A percentile compares a stretch with the other conserved stretches of the same genome.
Evolutionary conservation across 2,113 vertebrate genomes (phyloP).

Genomic region (Cyphomyrus plagiostoma): DNA sequence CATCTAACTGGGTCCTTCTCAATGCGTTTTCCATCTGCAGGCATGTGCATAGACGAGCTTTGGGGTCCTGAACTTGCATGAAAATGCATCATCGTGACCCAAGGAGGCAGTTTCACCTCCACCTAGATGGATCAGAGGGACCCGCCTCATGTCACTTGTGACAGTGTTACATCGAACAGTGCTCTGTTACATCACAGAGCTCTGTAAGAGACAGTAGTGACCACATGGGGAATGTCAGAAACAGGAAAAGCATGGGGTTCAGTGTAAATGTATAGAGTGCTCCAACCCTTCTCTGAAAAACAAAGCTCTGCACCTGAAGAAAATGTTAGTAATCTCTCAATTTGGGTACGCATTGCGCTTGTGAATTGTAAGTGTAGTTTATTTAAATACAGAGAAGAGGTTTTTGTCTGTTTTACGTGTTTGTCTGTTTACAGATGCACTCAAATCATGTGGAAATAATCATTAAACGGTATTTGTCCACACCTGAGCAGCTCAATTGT

Average conservation of each 20-base stretch:
- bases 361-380: constrained; percentile 33
- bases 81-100: background rate
- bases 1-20: background rate
- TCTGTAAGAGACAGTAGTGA: background rate
- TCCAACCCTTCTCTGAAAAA: constrained; percentile 12
- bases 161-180: background rate
- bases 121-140: background rate
- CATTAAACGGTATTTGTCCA: constrained; percentile 51
- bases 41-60: background rate
- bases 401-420: constrained; percentile 39
- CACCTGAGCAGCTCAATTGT: constrained; percentile 43
- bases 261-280: constrained; percentile 6
- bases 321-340: constrained; percentile 20
- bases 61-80: background rate
- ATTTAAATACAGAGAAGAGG: constrained; percentile 30
- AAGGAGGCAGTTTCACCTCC: background rate
- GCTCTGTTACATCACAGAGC: background rate
- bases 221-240: background rate
- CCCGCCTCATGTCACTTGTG: background rate
- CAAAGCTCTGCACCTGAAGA: constrained; percentile 24
- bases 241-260: background rate
- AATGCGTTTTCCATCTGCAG: background rate
- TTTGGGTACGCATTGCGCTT: constrained; percentile 25
- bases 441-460: constrained; percentile 39
- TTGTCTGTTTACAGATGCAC: constrained; percentile 37